A percentile compares a stretch with the other conserved stretches of the same genome.
phyloP scores from a whole-genome alignment of 2,113 vertebrate species.

The Heliornis fulica region DNA sequence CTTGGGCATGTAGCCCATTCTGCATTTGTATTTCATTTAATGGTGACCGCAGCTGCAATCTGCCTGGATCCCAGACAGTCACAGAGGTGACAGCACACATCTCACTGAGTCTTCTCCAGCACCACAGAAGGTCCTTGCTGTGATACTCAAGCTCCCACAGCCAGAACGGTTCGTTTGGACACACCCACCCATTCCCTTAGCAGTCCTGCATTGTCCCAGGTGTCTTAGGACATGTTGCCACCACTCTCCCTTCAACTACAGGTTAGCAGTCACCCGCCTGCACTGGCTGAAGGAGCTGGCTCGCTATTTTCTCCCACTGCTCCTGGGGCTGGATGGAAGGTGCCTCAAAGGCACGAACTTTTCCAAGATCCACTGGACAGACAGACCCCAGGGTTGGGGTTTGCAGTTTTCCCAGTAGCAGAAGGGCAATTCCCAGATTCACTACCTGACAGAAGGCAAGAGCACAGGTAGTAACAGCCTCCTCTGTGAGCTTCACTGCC shows the following conservation, averaged over 20 bases:
- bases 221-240: not conserved
- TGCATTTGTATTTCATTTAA: not conserved
- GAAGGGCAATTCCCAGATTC: not conserved
- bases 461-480: not conserved
- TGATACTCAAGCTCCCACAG: fast-evolving
- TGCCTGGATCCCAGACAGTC: not conserved
- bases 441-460: not conserved
- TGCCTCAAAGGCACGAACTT: not conserved
- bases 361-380: not conserved
- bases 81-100: not conserved
- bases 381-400: not conserved
- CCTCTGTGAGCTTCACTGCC: not conserved
- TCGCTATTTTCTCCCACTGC: not conserved
- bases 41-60: not conserved
- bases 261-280: not conserved
- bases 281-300: not conserved
- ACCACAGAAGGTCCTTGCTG: not conserved
- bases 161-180: fast-evolving
- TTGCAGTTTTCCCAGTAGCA: not conserved
- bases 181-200: not conserved
- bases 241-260: not conserved
- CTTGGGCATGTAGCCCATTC: fast-evolving
- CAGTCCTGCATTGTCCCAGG: not conserved
- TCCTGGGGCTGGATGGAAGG: not conserved
- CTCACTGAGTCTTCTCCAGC: not conserved